Conservation (phyloP, 2,888 invertebrate species). For the Philereme vetulata region DNA sequence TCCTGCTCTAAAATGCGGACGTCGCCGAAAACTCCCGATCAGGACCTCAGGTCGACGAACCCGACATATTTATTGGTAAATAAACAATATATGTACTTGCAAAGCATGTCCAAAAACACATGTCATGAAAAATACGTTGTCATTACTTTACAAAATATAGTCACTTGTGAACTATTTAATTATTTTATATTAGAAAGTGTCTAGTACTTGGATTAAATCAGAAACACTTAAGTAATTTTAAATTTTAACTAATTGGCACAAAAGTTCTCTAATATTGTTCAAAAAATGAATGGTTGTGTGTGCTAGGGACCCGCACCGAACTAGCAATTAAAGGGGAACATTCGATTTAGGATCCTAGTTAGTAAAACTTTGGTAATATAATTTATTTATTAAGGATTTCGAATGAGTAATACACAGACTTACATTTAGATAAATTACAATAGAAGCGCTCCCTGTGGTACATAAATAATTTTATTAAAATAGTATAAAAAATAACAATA, state of each 20-base stretch:
- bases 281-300: not conserved
- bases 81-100: slow-evolving; percentile 75
- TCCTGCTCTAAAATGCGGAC: slow-evolving; percentile 71
- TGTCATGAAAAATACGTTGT: slow-evolving; percentile 2
- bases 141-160: not conserved
- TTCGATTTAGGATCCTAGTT: too few species aligned
- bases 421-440: too few species aligned
- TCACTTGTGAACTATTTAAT: not conserved
- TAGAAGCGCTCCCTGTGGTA: too few species aligned
- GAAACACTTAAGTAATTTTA: too few species aligned
- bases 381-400: too few species aligned
- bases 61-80: slow-evolving; percentile 79
- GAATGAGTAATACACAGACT: too few species aligned
- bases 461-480: too few species aligned
- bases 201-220: too few species aligned
- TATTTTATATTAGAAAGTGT: not conserved
- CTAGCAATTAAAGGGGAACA: too few species aligned
- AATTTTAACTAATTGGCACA: not conserved
- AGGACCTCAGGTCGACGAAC: slow-evolving; percentile 72
- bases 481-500: too few species aligned
- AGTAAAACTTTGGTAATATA: too few species aligned
- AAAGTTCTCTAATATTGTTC: not conserved
- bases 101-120: slow-evolving; percentile 51
- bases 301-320: not conserved
- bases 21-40: slow-evolving; percentile 77